Conservation (phyloP, 2,113 vertebrate genomes). For the Casuarius casuarius region DNA sequence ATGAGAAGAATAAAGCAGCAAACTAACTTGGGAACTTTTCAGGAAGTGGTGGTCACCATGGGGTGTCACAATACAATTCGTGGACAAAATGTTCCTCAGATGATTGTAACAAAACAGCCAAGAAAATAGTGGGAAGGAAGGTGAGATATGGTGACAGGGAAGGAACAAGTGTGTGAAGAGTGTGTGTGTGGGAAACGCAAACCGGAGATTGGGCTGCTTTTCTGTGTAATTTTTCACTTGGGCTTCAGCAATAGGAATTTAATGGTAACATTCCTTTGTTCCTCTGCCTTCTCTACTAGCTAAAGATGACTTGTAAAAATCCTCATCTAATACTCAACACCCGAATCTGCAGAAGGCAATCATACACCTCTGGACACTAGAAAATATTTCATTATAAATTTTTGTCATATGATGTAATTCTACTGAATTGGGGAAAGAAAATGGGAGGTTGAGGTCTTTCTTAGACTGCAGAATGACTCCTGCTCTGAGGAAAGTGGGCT, state of each 20-base stretch:
- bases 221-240: background rate
- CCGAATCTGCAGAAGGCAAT: background rate
- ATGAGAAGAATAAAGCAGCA: background rate
- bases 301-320: background rate
- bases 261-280: background rate
- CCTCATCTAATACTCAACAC: background rate
- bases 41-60: background rate
- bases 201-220: background rate
- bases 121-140: background rate
- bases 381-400: background rate
- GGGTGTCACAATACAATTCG: background rate
- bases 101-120: background rate
- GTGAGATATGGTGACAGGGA: background rate
- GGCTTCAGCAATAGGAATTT: background rate
- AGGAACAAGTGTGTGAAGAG: background rate
- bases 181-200: fast-evolving
- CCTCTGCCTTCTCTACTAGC: background rate
- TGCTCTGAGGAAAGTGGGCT: background rate
- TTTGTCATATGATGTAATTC: background rate
- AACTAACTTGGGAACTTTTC: background rate
- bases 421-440: background rate
- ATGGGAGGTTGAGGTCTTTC: background rate
- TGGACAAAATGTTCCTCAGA: background rate
- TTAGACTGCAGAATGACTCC: background rate
- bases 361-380: background rate